Base-by-base conservation (phyloP, 2,888 invertebrate genomes). In the Deladenus siricidicola region DNA sequence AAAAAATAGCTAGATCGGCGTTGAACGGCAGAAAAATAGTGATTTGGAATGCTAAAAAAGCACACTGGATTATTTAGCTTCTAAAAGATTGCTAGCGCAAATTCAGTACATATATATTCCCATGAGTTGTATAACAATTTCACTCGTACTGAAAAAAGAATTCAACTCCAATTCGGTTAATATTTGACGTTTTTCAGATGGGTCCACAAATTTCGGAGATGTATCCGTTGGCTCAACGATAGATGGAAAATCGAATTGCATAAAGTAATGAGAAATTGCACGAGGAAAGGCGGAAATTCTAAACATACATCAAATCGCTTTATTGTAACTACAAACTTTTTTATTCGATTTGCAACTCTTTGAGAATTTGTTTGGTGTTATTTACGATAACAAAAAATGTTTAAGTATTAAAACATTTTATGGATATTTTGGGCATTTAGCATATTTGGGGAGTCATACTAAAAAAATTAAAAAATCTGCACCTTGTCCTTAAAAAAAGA, bases 61-160 rank as follows among this genome's bases (percentile, higher is more conserved):
- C 4, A 21, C 21, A 58, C 29, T 19, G 34, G 17, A 23, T 19
- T 26, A 23, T n/a, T n/a, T n/a, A 2, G 21, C 30, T 30, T 52
- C 17, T 34, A 43, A 21, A 52, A 34, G 8, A 28, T 34, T 28
- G 43, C 23, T 59, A 28, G 30, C 50, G 23, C 28, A 50, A 19
- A 19, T 1, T 1, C n/a, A 19, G 19, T 61, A 82, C 81, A 76
- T 78, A 59, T 80, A 79, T 65, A 80, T 80, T 14, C 81, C 83
- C 60, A 82, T 66, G 71, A 83, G 81, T 73, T 83, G 83, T 56
- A 83, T 74, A 26, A 80, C 72, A 54, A 83, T 76, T 67, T 82
- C 81, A 65, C 82, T 81, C 60, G 79, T 76, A 57, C 79, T 79
- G 21, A 82, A 73, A 17, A 78, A 75, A 67, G 82, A 81, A 19